These are phyloP conservation scores for Holacanthella duospinosa DNA, from an alignment of 2,888 invertebrate genomes.

Conservation along the genomic window DNA sequence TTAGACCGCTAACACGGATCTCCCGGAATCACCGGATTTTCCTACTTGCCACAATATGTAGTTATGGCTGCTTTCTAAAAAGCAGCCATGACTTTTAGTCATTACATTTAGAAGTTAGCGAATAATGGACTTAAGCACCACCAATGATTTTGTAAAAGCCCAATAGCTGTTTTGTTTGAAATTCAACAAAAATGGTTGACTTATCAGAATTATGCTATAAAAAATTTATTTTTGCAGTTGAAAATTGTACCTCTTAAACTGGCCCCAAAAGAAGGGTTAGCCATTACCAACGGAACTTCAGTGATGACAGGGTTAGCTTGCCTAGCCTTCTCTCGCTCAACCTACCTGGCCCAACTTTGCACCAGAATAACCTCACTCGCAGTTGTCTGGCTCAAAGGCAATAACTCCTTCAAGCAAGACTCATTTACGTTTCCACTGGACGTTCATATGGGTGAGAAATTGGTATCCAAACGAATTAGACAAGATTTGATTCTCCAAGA, in stretches of 20 bases:
- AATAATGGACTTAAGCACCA: too few species aligned
- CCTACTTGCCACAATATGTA: too few species aligned
- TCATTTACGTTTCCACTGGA: background rate
- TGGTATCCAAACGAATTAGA: slow-evolving; percentile 5
- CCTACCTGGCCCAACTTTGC: background rate
- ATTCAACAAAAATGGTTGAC: too few species aligned
- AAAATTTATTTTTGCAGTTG: background rate
- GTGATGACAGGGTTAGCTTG: slow-evolving; percentile 8
- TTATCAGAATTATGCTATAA: too few species aligned
- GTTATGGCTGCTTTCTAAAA: too few species aligned
- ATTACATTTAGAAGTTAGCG: too few species aligned
- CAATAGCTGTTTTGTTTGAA: too few species aligned
- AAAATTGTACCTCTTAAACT: background rate
- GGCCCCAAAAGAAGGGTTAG: slow-evolving; percentile 2
- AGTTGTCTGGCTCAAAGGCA: slow-evolving; percentile 4
- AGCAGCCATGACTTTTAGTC: too few species aligned
- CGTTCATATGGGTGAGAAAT: background rate
- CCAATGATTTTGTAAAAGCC: too few species aligned
- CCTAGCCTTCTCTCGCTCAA: slow-evolving; percentile 1
- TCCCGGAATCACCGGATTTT: too few species aligned
- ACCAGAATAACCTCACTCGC: slow-evolving; percentile 7
- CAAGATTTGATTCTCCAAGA: background rate
- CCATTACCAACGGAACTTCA: slow-evolving; percentile 8
- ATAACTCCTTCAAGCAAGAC: slow-evolving; percentile 5
- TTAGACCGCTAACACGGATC: too few species aligned